Percentiles rank a stretch among this genome's conserved stretches.
Evolutionary conservation across 2,797 vertebrate species (phyloP).

Genomic region (Sebastes cheni): DNA sequence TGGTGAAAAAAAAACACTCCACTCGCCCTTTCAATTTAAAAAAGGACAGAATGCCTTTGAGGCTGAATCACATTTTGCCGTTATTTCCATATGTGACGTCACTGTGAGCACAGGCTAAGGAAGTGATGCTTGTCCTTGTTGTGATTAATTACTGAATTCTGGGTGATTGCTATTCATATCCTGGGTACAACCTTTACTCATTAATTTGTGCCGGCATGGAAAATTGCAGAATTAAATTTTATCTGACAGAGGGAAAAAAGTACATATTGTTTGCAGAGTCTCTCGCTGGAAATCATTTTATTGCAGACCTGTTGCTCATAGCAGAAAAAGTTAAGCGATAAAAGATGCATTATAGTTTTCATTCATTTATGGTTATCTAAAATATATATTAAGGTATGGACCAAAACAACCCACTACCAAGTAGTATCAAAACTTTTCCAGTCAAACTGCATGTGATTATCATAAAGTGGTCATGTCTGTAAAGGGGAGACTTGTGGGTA

Average conservation of each 20-base stretch:
- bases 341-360: background rate
- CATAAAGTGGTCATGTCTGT: no score
- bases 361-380: no score
- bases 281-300: background rate
- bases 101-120: background rate
- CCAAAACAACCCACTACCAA: no score
- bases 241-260: background rate
- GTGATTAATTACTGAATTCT: slow-evolving; percentile 31
- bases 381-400: no score
- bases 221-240: background rate
- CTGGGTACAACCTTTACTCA: background rate
- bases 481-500: no score
- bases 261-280: background rate
- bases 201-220: background rate
- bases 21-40: slow-evolving; percentile 24
- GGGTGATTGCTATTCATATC: slow-evolving; percentile 9
- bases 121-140: slow-evolving; percentile 12
- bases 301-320: background rate
- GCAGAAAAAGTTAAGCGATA: background rate
- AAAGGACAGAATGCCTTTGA: slow-evolving; percentile 34
- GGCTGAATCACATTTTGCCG: slow-evolving; percentile 3
- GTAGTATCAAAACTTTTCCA: no score
- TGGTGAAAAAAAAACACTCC: slow-evolving; percentile 8
- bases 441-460: no score
- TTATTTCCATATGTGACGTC: slow-evolving; percentile 29